phyloP scores from a whole-genome alignment of 2,797 vertebrate genomes.

The Acipenser oxyrinchus region DNA sequence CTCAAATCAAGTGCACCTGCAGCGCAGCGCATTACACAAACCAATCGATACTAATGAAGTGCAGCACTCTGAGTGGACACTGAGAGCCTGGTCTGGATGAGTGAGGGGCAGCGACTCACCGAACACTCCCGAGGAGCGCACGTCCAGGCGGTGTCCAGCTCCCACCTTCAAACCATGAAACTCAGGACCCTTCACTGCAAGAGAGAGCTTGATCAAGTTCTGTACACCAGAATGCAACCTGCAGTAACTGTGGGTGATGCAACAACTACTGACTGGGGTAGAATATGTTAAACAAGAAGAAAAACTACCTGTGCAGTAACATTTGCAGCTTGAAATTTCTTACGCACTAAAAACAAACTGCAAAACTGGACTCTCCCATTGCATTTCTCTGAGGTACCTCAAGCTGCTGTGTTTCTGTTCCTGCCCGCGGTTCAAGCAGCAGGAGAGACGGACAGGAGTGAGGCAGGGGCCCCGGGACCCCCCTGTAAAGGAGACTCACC shows the following conservation, averaged over 20 bases:
- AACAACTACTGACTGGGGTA: neutral
- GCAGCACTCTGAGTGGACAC: neutral
- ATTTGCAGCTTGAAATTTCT: neutral
- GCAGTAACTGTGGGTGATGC: neutral
- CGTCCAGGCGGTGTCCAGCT: conserved; percentile 77
- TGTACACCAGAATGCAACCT: neutral
- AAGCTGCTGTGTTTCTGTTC: no score
- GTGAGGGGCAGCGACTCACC: conserved; percentile 46
- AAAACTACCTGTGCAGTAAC: neutral
- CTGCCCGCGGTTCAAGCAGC: neutral
- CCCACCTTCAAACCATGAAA: conserved; percentile 67
- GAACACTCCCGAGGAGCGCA: conserved; percentile 76
- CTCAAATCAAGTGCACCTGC: neutral
- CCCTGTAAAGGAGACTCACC: conserved; percentile 51
- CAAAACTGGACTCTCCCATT: neutral
- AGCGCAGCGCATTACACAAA: conserved; percentile 14
- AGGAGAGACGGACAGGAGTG: neutral
- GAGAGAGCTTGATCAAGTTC: conserved; percentile 2
- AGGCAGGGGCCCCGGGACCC: neutral
- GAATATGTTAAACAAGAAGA: neutral
- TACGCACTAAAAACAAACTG: neutral
- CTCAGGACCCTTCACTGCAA: conserved; percentile 71
- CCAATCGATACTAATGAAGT: neutral
- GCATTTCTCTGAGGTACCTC: no score
- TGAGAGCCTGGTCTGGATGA: neutral